Evolutionary conservation across 2,888 invertebrate species (phyloP).

Genomic region (Nomada lathburiana): DNA sequence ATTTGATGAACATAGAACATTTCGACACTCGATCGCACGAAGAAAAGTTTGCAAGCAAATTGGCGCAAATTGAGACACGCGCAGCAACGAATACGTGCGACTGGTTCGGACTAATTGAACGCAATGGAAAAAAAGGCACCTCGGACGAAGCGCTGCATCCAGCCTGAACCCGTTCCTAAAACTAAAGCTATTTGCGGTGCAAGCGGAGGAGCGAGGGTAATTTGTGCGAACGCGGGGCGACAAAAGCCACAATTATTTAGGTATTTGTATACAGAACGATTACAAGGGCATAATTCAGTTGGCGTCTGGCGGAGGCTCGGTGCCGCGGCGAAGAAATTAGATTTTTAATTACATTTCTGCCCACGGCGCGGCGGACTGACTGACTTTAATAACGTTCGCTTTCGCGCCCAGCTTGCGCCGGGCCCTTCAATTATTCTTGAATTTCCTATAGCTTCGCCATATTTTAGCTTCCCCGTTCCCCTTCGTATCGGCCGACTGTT

Average conservation of each 20-base stretch:
- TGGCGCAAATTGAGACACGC: background rate
- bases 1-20: too few species aligned
- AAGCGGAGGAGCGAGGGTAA: slow-evolving; percentile 31
- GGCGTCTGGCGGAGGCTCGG: slow-evolving; percentile 15
- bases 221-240: slow-evolving; percentile 16
- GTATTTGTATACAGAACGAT: slow-evolving; percentile 51
- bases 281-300: slow-evolving; percentile 47
- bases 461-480: slow-evolving; percentile 55
- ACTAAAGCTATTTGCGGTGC: slow-evolving; percentile 16
- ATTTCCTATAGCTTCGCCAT: slow-evolving; percentile 61
- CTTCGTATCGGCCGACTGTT: slow-evolving; percentile 45
- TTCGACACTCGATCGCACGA: too few species aligned
- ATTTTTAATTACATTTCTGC: slow-evolving; percentile 59
- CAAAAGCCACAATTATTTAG: slow-evolving; percentile 41
- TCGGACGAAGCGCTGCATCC: slow-evolving; percentile 5
- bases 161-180: slow-evolving; percentile 20
- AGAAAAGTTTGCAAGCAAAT: too few species aligned
- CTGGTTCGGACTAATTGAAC: background rate
- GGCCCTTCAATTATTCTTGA: slow-evolving; percentile 64
- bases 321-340: slow-evolving; percentile 55
- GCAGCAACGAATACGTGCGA: slow-evolving; percentile 5
- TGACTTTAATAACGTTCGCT: slow-evolving; percentile 61
- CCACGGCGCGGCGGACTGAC: slow-evolving; percentile 33
- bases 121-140: slow-evolving; percentile 7
- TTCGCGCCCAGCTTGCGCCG: slow-evolving; percentile 38